Percentiles rank a stretch among this genome's conserved stretches.
phyloP scores from a whole-genome alignment of 2,888 invertebrate genomes.

The Chironomus tentans region DNA sequence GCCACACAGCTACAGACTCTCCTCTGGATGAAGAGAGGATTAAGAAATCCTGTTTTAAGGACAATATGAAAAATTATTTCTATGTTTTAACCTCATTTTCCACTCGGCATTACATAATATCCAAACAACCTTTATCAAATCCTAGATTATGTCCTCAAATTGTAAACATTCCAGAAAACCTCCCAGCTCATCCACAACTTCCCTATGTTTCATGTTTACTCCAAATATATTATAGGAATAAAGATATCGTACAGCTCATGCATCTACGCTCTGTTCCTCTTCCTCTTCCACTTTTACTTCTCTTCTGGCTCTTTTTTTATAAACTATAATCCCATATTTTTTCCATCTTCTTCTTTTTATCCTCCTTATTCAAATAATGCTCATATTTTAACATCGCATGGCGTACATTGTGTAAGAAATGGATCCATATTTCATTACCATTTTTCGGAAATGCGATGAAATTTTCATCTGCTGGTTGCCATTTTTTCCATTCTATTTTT shows the following conservation, averaged over 20 bases:
- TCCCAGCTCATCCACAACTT: too few relatives aligned
- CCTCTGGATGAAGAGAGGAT: too few relatives aligned
- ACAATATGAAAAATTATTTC: too few relatives aligned
- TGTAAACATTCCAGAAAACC: too few relatives aligned
- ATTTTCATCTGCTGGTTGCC: conserved; percentile 8
- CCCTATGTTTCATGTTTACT: too few relatives aligned
- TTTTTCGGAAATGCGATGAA: conserved; percentile 17
- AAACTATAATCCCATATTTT: background rate
- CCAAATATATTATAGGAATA: too few relatives aligned
- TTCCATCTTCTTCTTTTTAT: background rate
- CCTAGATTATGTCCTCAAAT: too few relatives aligned
- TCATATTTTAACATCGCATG: background rate
- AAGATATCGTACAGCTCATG: background rate
- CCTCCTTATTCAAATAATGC: background rate
- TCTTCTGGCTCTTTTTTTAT: background rate
- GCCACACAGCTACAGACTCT: too few relatives aligned
- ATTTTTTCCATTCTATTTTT: background rate
- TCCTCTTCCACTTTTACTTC: background rate
- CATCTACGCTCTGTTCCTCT: background rate
- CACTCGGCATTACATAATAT: too few relatives aligned
- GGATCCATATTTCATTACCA: conserved; percentile 21
- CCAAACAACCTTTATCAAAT: too few relatives aligned
- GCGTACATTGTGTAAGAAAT: background rate
- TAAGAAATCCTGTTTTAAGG: too few relatives aligned
- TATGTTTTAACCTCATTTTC: too few relatives aligned